These are phyloP conservation scores for Spondyliosoma cantharus DNA, from an alignment of 2,797 vertebrate genomes.

Conservation along the genomic window DNA sequence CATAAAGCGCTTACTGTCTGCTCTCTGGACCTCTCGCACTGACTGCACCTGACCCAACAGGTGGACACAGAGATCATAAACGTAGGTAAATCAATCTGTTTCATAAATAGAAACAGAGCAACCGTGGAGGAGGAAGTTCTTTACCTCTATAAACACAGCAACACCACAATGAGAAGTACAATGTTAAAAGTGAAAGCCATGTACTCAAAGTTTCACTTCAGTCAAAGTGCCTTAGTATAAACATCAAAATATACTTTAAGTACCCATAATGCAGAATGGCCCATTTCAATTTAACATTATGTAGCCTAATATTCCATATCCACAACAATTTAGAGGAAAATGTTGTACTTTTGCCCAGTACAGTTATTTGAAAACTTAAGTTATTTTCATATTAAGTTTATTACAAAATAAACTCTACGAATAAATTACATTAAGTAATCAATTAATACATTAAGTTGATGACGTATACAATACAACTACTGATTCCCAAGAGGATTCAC, in stretches of 20 bases:
- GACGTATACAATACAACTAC: too few relatives aligned
- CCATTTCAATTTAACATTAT: background rate
- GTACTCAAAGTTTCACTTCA: background rate
- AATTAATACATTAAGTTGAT: too few relatives aligned
- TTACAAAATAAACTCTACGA: too few relatives aligned
- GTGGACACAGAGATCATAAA: background rate
- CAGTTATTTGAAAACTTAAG: too few relatives aligned
- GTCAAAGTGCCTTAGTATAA: too few relatives aligned
- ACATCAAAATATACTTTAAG: background rate
- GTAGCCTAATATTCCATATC: too few relatives aligned
- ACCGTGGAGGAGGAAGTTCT: conserved; percentile 1
- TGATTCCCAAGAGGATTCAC: too few relatives aligned
- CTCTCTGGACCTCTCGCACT: conserved; percentile 76
- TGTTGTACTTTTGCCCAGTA: too few relatives aligned
- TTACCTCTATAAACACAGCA: background rate
- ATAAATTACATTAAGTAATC: too few relatives aligned
- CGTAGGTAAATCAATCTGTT: background rate
- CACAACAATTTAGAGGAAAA: too few relatives aligned
- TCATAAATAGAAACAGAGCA: background rate
- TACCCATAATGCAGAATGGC: background rate
- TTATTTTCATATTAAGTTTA: too few relatives aligned
- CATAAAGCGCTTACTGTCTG: conserved; percentile 71
- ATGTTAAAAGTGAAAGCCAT: background rate
- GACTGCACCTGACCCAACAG: conserved; percentile 81
- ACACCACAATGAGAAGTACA: background rate